These are phyloP conservation scores for Perizoma flavofasciatum DNA, from an alignment of 2,888 invertebrate genomes.

Conservation along the genomic window DNA sequence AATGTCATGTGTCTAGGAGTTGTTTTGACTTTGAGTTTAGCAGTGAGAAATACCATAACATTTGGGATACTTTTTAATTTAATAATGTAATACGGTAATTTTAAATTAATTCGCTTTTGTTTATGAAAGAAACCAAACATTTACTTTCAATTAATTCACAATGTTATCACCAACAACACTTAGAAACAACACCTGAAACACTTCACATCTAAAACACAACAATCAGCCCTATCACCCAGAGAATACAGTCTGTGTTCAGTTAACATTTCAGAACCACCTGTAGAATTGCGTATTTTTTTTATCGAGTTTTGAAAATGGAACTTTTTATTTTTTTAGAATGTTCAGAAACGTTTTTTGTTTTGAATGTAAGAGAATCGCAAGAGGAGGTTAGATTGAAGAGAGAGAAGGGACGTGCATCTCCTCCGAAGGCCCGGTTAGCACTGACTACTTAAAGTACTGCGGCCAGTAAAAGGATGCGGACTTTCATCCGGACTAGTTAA, in stretches of 20 bases:
- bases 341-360: slow-evolving; percentile 8
- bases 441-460: slow-evolving; percentile 12
- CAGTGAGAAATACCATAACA: no score
- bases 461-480: slow-evolving; percentile 26
- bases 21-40: no score
- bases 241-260: slow-evolving; percentile 40
- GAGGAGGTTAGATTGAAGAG: slow-evolving; percentile 20
- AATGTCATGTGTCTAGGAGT: no score
- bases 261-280: slow-evolving; percentile 46
- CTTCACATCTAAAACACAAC: slow-evolving; percentile 24
- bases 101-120: neutral
- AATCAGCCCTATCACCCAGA: slow-evolving; percentile 27
- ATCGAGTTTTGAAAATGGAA: slow-evolving; percentile 23
- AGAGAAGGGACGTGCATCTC: slow-evolving; percentile 21
- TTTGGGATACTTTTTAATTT: no score
- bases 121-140: slow-evolving; percentile 12
- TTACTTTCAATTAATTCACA: slow-evolving; percentile 19
- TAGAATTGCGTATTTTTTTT: slow-evolving; percentile 41
- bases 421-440: slow-evolving; percentile 27
- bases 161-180: slow-evolving; percentile 24
- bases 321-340: slow-evolving; percentile 2
- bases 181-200: slow-evolving; percentile 18
- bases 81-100: no score
- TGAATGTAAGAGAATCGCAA: slow-evolving; percentile 17
- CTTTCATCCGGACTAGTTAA: slow-evolving; percentile 5